Evolutionary conservation across 2,888 invertebrate species (phyloP).

Genomic region (Noctua fimbriata): DNA sequence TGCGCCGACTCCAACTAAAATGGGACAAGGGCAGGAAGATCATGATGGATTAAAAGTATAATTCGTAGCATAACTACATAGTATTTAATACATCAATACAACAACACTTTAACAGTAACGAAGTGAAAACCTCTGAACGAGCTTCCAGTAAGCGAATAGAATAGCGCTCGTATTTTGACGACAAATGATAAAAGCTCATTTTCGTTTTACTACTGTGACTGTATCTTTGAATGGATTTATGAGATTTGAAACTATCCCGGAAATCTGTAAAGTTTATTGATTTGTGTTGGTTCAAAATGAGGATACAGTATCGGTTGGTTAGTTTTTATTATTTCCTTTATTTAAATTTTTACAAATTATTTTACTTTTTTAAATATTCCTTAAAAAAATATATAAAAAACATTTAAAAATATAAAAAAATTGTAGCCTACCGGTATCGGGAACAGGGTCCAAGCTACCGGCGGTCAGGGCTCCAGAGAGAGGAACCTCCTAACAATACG

Average conservation of each 20-base stretch:
- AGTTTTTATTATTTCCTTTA: too few species aligned
- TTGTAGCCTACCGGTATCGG: too few species aligned
- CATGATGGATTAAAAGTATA: neutral
- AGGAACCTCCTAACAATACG: too few species aligned
- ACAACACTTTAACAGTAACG: neutral
- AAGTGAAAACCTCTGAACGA: neutral
- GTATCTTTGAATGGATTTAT: neutral
- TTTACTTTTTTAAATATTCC: too few species aligned
- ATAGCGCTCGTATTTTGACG: neutral
- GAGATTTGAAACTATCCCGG: neutral
- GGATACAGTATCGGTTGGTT: neutral
- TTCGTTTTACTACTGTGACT: slow-evolving; percentile 4
- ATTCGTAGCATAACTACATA: neutral
- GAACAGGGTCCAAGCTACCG: too few species aligned
- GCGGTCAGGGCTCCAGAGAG: too few species aligned
- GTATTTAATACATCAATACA: neutral
- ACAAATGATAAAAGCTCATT: neutral
- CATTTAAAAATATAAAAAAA: too few species aligned
- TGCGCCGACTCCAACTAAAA: too few species aligned
- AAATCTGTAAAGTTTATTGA: slow-evolving; percentile 10
- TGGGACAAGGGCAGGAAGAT: too few species aligned
- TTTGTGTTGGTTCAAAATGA: neutral
- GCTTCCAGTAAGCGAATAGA: neutral
- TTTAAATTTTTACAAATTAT: too few species aligned
- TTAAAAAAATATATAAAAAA: too few species aligned